Evolutionary conservation across 1,140 invertebrate genomes (phyloP), one percentile per base, ranked within the genome.

Genomic region (Lineus longissimus): DNA sequence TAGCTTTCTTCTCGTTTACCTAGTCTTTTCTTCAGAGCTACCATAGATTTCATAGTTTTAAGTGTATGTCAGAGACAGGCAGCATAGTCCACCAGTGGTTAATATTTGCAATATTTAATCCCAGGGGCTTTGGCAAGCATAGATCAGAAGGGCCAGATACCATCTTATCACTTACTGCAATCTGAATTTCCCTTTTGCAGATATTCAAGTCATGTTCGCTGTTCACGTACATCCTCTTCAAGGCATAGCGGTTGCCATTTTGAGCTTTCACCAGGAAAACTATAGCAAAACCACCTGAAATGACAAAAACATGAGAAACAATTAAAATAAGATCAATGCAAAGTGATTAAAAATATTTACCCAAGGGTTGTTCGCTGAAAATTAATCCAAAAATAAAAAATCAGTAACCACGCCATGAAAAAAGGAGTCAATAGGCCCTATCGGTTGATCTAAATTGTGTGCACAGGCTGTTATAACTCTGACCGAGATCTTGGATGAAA

Each of bases 151-250:
- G n/a, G n/a, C n/a, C n/a, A n/a, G n/a, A n/a, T n/a, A n/a, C n/a
- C n/a, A n/a, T n/a, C n/a, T n/a, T n/a, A n/a, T n/a, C n/a, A 87
- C 90, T 89, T 85, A 93, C 91, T 74, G 91, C 89, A 79, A 95
- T 94, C 83, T 93, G 90, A 78, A 95, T 94, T 85, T 95, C 93
- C 72, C 92, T 86, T 79, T 93, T 92, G 68, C 90, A 92, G 70
- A 92, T 89, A 78, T 88, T 88, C 68, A 95, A 85, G 83, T 94
- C 92, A 73, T 90, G 86, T 75, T 94, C 91, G 83, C 93, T 94
- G 81, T 95, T 95, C 66, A 95, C 93, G 82, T 92, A 93, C 88
- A 94, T 91, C 65, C 93, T 85, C 83, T 95, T 95, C 55, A 95
- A 85, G 60, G 93, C 93, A 86, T 90, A 94, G 73, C 87, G 86